These are phyloP conservation scores for Sarcophaga subvicina DNA, from an alignment of 2,888 invertebrate genomes.

Conservation along the genomic window DNA sequence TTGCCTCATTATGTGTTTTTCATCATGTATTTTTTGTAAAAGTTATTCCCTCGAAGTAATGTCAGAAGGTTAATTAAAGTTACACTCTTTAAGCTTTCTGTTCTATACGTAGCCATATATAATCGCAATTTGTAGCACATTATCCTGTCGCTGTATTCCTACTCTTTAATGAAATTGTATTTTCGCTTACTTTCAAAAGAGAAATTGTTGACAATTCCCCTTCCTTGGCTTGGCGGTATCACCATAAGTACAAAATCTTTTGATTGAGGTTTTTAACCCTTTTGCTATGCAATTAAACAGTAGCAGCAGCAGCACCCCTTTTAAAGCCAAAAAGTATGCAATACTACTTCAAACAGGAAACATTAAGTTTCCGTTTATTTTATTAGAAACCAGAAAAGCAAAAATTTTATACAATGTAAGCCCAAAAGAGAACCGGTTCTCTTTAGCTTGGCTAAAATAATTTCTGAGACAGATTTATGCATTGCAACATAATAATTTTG, in stretches of 20 bases:
- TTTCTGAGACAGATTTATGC: constrained; percentile 31
- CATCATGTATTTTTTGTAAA: too few relatives aligned
- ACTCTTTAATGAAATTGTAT: too few relatives aligned
- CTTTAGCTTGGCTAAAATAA: constrained; percentile 1
- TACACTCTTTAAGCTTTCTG: too few relatives aligned
- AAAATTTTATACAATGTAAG: not conserved
- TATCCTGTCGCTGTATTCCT: too few relatives aligned
- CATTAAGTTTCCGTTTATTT: constrained; percentile 58
- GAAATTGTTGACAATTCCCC: not conserved
- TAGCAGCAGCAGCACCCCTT: constrained; percentile 47
- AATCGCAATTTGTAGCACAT: too few relatives aligned
- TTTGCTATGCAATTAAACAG: constrained; percentile 68
- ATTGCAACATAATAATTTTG: constrained; percentile 25
- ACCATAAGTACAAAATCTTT: constrained; percentile 32
- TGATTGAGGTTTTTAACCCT: constrained; percentile 31
- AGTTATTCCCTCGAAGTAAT: too few relatives aligned
- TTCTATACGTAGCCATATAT: too few relatives aligned
- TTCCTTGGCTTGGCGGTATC: not conserved
- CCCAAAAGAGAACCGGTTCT: not conserved
- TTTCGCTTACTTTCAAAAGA: too few relatives aligned
- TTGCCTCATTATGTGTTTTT: too few relatives aligned
- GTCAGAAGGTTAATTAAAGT: too few relatives aligned
- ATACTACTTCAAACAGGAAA: constrained; percentile 59
- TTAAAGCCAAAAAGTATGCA: constrained; percentile 18
- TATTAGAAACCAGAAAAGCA: constrained; percentile 9